These are phyloP conservation scores for Eurytoma californica DNA, from an alignment of 2,888 invertebrate species.

Conservation along the genomic window DNA sequence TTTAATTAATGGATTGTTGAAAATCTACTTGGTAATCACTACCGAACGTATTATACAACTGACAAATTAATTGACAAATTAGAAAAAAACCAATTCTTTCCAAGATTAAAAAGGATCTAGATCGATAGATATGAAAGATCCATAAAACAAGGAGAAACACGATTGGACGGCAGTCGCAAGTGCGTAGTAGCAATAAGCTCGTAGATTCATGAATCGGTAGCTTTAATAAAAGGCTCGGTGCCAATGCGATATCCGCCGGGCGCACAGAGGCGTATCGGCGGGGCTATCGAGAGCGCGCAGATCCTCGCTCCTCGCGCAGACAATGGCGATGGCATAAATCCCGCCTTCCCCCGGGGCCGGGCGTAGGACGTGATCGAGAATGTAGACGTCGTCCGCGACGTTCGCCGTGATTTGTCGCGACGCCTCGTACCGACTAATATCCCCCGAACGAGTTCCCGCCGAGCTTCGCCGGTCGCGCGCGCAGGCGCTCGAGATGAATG, in stretches of 20 bases:
- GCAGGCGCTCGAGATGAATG: constrained; percentile 1
- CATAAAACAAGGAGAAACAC: background rate
- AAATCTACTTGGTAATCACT: no score
- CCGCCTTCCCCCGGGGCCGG: constrained; percentile 43
- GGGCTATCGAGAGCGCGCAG: constrained; percentile 24
- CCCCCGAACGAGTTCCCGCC: constrained; percentile 36
- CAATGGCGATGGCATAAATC: constrained; percentile 56
- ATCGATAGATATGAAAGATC: no score
- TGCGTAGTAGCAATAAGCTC: no score
- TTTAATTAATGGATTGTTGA: no score
- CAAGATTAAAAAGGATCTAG: no score
- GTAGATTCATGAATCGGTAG: constrained; percentile 38
- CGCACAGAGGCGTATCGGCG: background rate
- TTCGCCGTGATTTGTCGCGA: constrained; percentile 45
- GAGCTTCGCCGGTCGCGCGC: background rate
- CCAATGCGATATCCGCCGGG: background rate
- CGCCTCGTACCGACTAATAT: constrained; percentile 44
- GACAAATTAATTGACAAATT: no score
- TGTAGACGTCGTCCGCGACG: constrained; percentile 54
- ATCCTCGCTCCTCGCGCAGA: constrained; percentile 36
- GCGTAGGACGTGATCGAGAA: constrained; percentile 54
- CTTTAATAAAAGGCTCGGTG: constrained; percentile 21
- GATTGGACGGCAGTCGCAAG: background rate
- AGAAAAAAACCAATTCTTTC: no score
- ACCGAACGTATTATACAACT: no score